Evolutionary conservation across 2,113 vertebrate genomes (phyloP).

Genomic region (Burhinus oedicnemus): DNA sequence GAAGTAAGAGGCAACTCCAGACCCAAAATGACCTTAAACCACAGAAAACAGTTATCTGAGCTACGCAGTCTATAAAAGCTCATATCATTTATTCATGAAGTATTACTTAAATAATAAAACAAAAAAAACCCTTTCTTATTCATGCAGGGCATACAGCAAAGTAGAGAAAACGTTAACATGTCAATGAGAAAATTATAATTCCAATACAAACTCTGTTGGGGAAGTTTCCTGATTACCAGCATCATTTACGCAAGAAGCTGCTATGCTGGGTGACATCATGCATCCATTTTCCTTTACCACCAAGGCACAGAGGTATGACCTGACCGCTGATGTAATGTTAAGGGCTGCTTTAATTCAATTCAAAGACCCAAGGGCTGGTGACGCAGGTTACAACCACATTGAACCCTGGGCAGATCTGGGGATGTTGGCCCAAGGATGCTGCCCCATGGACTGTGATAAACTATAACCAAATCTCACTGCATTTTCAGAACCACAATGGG

Average conservation of each 20-base stretch:
- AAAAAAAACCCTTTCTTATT: neutral
- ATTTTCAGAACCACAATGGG: neutral
- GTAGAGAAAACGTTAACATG: neutral
- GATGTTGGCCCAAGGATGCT: neutral
- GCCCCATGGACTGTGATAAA: neutral
- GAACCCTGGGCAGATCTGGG: neutral
- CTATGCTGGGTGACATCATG: neutral
- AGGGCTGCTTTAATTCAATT: neutral
- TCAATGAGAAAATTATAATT: neutral
- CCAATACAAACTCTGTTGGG: neutral
- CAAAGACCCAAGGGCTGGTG: neutral
- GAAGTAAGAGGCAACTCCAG: conserved; percentile 97
- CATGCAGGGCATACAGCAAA: neutral
- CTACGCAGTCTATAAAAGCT: neutral
- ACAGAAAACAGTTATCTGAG: neutral
- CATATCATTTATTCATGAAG: neutral
- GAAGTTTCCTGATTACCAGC: neutral
- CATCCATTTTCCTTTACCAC: neutral
- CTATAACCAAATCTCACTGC: neutral
- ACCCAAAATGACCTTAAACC: conserved; percentile 94
- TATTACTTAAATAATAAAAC: neutral
- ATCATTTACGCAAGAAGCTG: neutral
- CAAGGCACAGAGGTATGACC: neutral
- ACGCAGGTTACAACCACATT: rapidly evolving
- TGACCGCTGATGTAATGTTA: neutral